Conservation (phyloP, 30 jellyfish, hydroid and myxozoan genomes). For the Phacellophora camtschatica region DNA sequence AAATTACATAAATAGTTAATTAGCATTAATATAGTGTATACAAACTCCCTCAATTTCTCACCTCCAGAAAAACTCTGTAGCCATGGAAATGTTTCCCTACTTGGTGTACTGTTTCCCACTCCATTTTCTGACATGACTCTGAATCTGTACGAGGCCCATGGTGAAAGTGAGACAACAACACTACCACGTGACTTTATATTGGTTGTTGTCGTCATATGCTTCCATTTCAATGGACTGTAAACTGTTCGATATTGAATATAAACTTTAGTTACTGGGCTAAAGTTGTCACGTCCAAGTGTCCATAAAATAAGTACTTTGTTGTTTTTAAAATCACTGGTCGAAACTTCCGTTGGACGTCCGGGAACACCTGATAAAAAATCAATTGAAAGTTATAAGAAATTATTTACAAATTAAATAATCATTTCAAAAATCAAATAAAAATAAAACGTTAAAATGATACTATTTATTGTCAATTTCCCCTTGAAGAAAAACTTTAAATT, state of each 20-base stretch:
- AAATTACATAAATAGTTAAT: too few species aligned
- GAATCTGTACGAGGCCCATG: constrained; percentile 91
- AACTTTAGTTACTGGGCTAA: constrained; percentile 72
- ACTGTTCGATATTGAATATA: constrained; percentile 78
- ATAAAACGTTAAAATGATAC: too few species aligned
- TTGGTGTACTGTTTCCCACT: constrained; percentile 91
- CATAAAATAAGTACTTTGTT: constrained; percentile 65
- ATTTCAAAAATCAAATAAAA: too few species aligned
- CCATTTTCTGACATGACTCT: constrained; percentile 82
- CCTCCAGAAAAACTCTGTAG: constrained; percentile 80
- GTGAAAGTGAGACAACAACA: constrained; percentile 64
- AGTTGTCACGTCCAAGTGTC: constrained; percentile 96
- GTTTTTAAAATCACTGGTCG: constrained; percentile 49
- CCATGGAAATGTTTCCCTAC: constrained; percentile 88
- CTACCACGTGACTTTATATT: constrained; percentile 72
- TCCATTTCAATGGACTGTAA: constrained; percentile 60
- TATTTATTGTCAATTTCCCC: too few species aligned
- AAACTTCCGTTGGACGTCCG: constrained; percentile 84
- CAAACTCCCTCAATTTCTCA: too few species aligned
- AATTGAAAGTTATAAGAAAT: not conserved
- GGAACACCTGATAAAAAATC: constrained; percentile 98
- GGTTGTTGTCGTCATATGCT: constrained; percentile 44
- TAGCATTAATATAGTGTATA: too few species aligned
- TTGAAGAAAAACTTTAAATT: too few species aligned
- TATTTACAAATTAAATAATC: not conserved